Evolutionary conservation across 2,888 invertebrate genomes (phyloP), one percentile per base, ranked within the genome.

Genomic region (Bimastos eiseni): DNA sequence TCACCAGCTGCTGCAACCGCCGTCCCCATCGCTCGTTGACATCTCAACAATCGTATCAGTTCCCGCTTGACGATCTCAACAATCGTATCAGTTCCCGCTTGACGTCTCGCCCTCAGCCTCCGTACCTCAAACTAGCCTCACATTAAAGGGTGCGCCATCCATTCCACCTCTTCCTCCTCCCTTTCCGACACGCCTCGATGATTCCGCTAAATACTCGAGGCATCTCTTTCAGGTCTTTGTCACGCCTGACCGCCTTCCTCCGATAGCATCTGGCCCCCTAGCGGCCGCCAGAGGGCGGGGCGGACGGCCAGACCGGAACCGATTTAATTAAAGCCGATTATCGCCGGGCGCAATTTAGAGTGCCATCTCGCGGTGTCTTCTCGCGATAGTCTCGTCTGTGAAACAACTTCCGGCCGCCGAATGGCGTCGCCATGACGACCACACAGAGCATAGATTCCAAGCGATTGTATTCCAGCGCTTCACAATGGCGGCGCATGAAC

Each of bases 301-400:
- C 84, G 86, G 86, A 0, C 36, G 15, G 86, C 36, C 1, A 5
- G 2, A 86, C 86, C 86, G 86, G 86, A 86, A 86, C 86, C 36
- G 86, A 86, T 86, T 86, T 86, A 86, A 86, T 86, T 86, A 86
- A 86, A 86, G 86, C 70, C 86, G 86, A 86, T 86, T 37, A 86
- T 86, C 34, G 34, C 34, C 36, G 36, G 86, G 36, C 86, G 34
- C 37, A 36, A 86, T 86, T 86, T 86, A 70, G 70, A 70, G 70
- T n/a, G 70, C 70, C 70, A 70, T 70, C 70, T 70, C 30, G n/a
- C 70, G 70, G 8, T 70, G 70, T 70, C 70, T 30, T 70, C 70
- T 30, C 70, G 70, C 70, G 70, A 70, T 70, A 6, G 70, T n/a
- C 70, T 70, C 70, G n/a, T 70, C 70, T 70, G 70, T 70, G 70